Evolutionary conservation across 2,113 vertebrate species (phyloP).

Genomic region (Trinectes maculatus): DNA sequence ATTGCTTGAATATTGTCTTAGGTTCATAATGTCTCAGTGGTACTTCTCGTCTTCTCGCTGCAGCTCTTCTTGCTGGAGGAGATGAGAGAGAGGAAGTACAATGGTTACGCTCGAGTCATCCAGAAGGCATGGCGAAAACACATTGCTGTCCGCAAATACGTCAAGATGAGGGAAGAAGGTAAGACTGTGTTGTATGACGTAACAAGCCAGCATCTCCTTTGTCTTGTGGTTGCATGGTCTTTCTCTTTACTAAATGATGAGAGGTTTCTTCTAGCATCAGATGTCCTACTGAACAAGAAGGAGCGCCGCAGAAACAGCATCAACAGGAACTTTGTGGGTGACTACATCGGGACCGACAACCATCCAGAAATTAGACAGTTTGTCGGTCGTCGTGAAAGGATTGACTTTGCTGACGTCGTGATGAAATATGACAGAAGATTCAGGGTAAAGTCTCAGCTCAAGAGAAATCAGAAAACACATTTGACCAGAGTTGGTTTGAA

Average conservation of each 20-base stretch:
- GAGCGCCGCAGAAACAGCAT: constrained; percentile 86
- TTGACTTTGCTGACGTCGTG: constrained; percentile 86
- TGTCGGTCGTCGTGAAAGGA: constrained; percentile 84
- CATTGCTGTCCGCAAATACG: constrained; percentile 85
- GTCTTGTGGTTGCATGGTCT: background rate
- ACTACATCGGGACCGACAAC: constrained; percentile 85
- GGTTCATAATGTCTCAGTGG: background rate
- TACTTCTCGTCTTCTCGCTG: background rate
- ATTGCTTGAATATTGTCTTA: too few species aligned
- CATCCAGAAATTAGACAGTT: constrained; percentile 85
- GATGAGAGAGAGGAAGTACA: constrained; percentile 83
- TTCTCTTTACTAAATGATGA: background rate
- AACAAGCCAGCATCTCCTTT: background rate
- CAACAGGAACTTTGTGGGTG: constrained; percentile 87
- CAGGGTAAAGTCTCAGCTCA: constrained; percentile 72
- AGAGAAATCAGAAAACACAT: background rate
- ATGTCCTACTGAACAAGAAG: constrained; percentile 86
- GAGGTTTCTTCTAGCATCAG: constrained; percentile 76
- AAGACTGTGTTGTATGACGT: background rate
- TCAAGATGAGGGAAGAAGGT: constrained; percentile 88
- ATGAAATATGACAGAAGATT: constrained; percentile 86
- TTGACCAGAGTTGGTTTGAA: background rate
- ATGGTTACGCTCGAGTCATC: constrained; percentile 85
- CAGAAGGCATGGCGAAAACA: constrained; percentile 89
- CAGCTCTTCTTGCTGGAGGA: constrained; percentile 84